phyloP scores from a whole-genome alignment of 1,140 invertebrate genomes.

The Penaeus japonicus region DNA sequence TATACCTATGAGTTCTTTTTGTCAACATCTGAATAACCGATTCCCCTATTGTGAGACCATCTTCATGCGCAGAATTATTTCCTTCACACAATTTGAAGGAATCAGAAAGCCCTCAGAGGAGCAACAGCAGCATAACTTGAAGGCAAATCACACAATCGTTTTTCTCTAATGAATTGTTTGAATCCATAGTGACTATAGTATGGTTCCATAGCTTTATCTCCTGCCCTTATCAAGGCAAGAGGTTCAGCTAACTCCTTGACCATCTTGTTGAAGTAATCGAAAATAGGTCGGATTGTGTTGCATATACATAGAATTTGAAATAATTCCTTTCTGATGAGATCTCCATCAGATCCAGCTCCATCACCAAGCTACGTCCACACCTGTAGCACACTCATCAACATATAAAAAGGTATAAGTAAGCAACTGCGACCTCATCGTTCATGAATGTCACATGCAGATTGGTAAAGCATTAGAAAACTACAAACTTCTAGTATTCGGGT shows the following conservation, averaged over 20 bases:
- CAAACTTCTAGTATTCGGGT: too few species aligned
- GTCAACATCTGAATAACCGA: conserved; percentile 8
- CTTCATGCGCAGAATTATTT: neutral
- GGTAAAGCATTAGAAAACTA: too few species aligned
- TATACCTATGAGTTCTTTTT: conserved; percentile 7
- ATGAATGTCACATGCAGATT: too few species aligned
- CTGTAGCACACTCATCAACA: neutral
- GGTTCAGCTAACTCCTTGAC: conserved; percentile 7
- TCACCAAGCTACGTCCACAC: neutral
- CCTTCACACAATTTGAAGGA: conserved; percentile 31
- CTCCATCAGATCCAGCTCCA: neutral
- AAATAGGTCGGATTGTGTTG: neutral
- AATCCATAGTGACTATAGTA: conserved; percentile 14
- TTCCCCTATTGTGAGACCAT: neutral
- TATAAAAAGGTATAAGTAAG: neutral
- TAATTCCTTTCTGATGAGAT: conserved; percentile 16
- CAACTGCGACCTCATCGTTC: conserved; percentile 11
- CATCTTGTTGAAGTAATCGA: neutral
- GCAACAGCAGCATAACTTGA: conserved; percentile 11
- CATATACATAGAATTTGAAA: neutral
- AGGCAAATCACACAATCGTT: neutral
- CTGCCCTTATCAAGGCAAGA: neutral
- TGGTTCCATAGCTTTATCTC: conserved; percentile 10
- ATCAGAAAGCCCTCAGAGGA: conserved; percentile 8
- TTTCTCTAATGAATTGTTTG: conserved; percentile 14